Evolutionary conservation across 2,888 invertebrate genomes (phyloP), one percentile per base, ranked within the genome.

Genomic region (Eristalis tenax): DNA sequence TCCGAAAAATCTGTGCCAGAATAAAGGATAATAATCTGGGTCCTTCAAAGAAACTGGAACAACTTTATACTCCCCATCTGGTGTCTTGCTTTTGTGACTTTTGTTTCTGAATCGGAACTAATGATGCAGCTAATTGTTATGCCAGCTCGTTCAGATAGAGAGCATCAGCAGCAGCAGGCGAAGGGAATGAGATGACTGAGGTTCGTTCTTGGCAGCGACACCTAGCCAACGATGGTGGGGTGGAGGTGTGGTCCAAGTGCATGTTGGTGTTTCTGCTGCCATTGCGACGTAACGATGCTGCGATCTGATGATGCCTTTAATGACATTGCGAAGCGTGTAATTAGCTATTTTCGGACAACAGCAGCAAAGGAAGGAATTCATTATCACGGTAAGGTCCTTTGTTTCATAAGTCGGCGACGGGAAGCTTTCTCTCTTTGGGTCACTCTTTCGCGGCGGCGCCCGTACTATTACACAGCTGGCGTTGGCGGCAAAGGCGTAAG

Each of bases 41-140:
- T 80, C 66, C 71, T 85, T 56, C 35, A 64, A n/a, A 18, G 38
- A 38, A 65, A 40, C 11, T 40, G 63, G 75, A 74, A 40, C 35
- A 86, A 86, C 70, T 86, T 83, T 83, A 63, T 83, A 32, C 70
- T 43, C 61, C 75, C 43, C 43, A 15, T 32, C 40, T 56, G 23
- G 11, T 69, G 63, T 61, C 75, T 68, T 64, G 64, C 40, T 56
- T 78, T 78, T 63, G 71, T 83, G 80, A 80, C 80, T 83, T 81
- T 83, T 84, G 84, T 88, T 80, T 80, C 80, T 88, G 83, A 84
- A 84, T 78, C 79, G 80, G 77, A 81, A 80, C 88, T 88, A 88
- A 88, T 88, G 88, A 88, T 88, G 88, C 88, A 88, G 84, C 84
- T 88, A 88, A 88, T 88, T 88, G 88, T 88, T 88, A 88, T 84